Base-by-base conservation (phyloP, 2,888 invertebrate species). In the Nematopogon swammerdamellus region DNA sequence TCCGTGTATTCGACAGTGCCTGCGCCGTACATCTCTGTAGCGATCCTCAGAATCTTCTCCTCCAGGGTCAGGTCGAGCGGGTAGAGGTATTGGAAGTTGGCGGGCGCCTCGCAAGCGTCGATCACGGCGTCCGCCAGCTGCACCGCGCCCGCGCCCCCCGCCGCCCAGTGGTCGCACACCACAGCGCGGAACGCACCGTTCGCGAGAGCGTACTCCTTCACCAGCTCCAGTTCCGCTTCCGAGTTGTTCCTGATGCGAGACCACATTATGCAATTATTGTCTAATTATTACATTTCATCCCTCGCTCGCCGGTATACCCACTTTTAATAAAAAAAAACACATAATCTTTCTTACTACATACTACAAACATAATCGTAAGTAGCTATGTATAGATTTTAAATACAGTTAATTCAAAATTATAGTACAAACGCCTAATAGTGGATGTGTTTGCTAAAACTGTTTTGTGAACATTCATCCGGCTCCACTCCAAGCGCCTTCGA, bases 1-100 rank as follows among this genome's bases (percentile, higher is more conserved):
- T 86, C 83, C 0, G 86, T 82, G 49, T 95, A 82, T 54, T 91
- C 86, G 16, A 99, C 85, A 29, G 86, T 79, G 18, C 87, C 92
- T n/a, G 98, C 98, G 2, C 98, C 98, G 63, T 99, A 99, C 86
- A 99, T 97, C 66, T 95, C 90, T 50, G 79, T 85, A 0, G 97
- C 96, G 60, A 99, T 95, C 8, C 71, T 86, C 57, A 83, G 82
- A 54, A 99, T 93, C 77, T 99, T 99, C 2, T 92, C 88, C 56
- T 88, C 85, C 49, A 99, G 84, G 10, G 92, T 72, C 45, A 85
- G 57, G 52, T 88, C 67, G 18, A 88, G 67, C 3, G 88, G 83
- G 61, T 94, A 95, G 8, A 95, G 72, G 58, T 86, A 85, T 56
- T 84, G 75, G 68, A 88, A 91, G 49, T 77, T 65, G 45, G 82